Evolutionary conservation across 2,888 invertebrate species (phyloP).

Genomic region (Drosophila helvetica): DNA sequence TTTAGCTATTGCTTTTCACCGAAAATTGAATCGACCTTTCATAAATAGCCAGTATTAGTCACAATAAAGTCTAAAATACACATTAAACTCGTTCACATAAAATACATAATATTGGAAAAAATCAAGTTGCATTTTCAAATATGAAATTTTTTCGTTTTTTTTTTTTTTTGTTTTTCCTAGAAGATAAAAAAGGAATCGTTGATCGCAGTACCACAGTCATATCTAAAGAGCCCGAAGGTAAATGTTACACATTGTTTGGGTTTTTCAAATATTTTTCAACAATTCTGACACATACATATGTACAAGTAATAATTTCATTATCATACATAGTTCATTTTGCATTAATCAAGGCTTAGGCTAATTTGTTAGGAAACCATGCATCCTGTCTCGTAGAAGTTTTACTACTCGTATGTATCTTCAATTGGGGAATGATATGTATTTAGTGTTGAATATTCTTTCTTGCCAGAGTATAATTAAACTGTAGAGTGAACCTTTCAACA

Average conservation of each 20-base stretch:
- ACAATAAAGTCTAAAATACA: not conserved
- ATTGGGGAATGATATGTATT: not conserved
- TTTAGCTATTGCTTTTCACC: not conserved
- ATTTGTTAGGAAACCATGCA: not conserved
- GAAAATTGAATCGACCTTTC: not conserved
- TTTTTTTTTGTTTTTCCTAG: conserved; percentile 84
- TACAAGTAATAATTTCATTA: not conserved
- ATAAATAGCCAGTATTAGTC: not conserved
- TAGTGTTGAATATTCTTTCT: not conserved
- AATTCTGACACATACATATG: conserved; percentile 4
- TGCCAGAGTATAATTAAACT: conserved; percentile 3
- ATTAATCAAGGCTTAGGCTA: not conserved
- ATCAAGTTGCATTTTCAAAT: conserved; percentile 63
- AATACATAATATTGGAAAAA: conserved; percentile 24
- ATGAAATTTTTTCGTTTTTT: conserved; percentile 68
- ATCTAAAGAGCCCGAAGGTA: conserved; percentile 94
- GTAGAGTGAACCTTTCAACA: not conserved
- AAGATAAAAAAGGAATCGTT: conserved; percentile 96
- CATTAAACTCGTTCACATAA: not conserved
- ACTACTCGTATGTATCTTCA: not conserved
- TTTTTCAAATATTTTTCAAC: conserved; percentile 6
- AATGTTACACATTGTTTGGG: conserved; percentile 47
- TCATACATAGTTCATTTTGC: not conserved
- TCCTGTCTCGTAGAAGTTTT: not conserved
- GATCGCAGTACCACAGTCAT: conserved; percentile 97